phyloP scores from a whole-genome alignment of 2,888 invertebrate genomes.

The Idaea dimidiata region DNA sequence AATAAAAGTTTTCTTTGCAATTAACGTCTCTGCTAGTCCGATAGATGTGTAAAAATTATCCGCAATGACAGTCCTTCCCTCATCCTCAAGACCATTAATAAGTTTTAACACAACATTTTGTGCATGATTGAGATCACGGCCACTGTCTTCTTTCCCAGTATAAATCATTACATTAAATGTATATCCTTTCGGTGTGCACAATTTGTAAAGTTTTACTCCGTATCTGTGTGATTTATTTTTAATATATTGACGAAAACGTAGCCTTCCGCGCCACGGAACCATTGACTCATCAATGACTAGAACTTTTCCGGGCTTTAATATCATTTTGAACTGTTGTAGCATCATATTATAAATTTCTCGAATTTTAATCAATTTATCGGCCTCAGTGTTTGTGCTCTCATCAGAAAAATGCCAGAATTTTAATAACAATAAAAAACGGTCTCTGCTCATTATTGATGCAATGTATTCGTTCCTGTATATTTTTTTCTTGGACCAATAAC shows the following conservation, averaged over 20 bases:
- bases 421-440: too few species aligned
- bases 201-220: constrained; percentile 41
- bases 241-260: constrained; percentile 29
- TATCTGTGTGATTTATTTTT: constrained; percentile 33
- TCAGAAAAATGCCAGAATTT: too few species aligned
- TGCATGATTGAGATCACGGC: constrained; percentile 12
- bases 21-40: constrained; percentile 20
- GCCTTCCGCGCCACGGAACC: constrained; percentile 29
- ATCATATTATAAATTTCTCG: too few species aligned
- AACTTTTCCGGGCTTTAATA: constrained; percentile 28
- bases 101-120: constrained; percentile 19
- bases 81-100: constrained; percentile 18
- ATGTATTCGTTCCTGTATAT: too few species aligned
- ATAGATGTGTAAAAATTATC: constrained; percentile 26
- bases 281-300: constrained; percentile 30
- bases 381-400: too few species aligned
- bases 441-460: too few species aligned
- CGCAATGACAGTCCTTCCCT: constrained; percentile 19
- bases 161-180: constrained; percentile 4
- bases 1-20: constrained; percentile 20
- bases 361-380: too few species aligned
- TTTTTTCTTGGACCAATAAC: too few species aligned
- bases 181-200: constrained; percentile 23
- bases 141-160: too few species aligned
- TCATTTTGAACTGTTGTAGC: constrained; percentile 12